Base-by-base conservation (phyloP, 2,888 invertebrate genomes). In the Acleris sparsana region DNA sequence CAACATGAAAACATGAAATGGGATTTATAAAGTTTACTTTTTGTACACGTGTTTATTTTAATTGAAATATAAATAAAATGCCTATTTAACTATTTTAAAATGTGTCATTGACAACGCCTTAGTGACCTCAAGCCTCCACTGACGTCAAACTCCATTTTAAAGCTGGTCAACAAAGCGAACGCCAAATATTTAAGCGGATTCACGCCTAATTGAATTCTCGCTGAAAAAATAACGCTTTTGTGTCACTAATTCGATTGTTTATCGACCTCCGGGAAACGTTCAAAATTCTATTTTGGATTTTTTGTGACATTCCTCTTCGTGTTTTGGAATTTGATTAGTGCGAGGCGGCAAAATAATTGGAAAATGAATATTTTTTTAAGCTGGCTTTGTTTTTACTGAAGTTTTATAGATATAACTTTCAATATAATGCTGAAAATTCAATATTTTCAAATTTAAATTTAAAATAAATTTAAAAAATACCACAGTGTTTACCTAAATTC, bases 191-290 rank as follows among this genome's bases (percentile, higher is more conserved):
- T 60, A 59, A 44, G 43, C 64, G 48, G 59, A 63, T 46, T 46
- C 63, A 53, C 39, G 43, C 43, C 59, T 64, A 64, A 64, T 64
- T 60, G 64, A 64, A 64, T 64, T 43, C 49, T 20, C 6, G 43
- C 53, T 43, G 29, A 60, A 60, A 64, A 64, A 60, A 64, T 55
- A 49, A 43, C 48, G 46, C 5, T 29, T 48, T 58, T 59, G 22
- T 58, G 53, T 60, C 48, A 49, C 25, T 55, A 60, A 55, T 60
- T 64, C 64, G 59, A 64, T 64, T 64, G 53, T 64, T 64, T 53
- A 64, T 60, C 49, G 43, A 17, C 20, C 29, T 16, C 33, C 17
- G 59, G 49, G 48, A 17, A 49, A 16, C 53, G 39, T 20, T 48
- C 17, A 49, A 59, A 58, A 53, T 25, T 53, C 20, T 48, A 46